phyloP scores from a whole-genome alignment of 1,140 invertebrate species.

The Riptortus pedestris region DNA sequence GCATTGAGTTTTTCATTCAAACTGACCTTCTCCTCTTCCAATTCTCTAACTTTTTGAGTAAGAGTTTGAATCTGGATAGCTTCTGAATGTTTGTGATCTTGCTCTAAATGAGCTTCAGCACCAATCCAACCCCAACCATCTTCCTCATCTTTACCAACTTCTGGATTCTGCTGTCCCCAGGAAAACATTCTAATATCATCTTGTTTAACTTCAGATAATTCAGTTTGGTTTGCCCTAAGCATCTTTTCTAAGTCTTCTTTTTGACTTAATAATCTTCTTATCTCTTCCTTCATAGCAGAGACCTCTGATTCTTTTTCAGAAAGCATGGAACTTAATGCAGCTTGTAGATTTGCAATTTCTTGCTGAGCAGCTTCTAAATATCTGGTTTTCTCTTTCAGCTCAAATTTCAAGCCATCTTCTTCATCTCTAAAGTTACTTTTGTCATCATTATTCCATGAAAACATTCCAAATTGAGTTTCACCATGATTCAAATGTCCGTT shows the following conservation, averaged over 20 bases:
- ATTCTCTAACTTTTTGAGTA: constrained; percentile 40
- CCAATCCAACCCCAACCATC: constrained; percentile 48
- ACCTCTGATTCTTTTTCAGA: neutral
- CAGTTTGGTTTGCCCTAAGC: neutral
- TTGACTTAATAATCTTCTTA: neutral
- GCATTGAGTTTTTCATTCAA: constrained; percentile 44
- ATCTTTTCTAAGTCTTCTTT: neutral
- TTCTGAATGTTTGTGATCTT: constrained; percentile 34
- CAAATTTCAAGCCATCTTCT: constrained; percentile 2
- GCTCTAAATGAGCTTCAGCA: constrained; percentile 41
- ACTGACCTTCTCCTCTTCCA: constrained; percentile 40
- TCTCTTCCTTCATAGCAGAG: neutral
- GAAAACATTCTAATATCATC: constrained; percentile 24
- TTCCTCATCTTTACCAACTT: constrained; percentile 36
- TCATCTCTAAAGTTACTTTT: neutral
- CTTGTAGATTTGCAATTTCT: neutral
- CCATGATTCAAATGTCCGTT: neutral
- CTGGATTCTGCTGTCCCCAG: constrained; percentile 30
- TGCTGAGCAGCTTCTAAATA: neutral
- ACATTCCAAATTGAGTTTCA: constrained; percentile 2
- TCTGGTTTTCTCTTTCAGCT: neutral
- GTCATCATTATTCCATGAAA: constrained; percentile 4
- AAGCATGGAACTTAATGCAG: neutral
- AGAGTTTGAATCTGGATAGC: constrained; percentile 33
- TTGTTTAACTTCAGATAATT: neutral